phyloP scores from a whole-genome alignment of 23 tunicate genomes.

The Botrylloides violaceus region DNA sequence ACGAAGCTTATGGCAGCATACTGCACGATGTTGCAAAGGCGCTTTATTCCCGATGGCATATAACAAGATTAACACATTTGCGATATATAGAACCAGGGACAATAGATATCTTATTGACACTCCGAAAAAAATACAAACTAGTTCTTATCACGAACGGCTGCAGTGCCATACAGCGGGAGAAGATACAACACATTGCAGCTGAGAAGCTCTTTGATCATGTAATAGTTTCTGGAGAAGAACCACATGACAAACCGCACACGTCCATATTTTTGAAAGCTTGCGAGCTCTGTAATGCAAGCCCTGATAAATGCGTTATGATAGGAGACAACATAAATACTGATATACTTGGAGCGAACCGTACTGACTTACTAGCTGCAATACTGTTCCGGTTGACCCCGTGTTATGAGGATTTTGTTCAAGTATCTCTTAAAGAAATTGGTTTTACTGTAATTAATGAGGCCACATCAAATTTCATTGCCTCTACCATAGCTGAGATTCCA shows the following conservation, averaged over 20 bases:
- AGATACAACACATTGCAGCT: neutral
- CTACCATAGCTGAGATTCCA: neutral
- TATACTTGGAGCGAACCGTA: constrained; percentile 9
- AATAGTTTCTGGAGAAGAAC: constrained; percentile 27
- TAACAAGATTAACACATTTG: neutral
- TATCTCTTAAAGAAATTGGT: neutral
- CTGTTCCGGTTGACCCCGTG: too few relatives aligned
- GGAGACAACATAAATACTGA: constrained; percentile 12
- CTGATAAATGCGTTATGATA: constrained; percentile 12
- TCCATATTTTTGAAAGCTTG: constrained; percentile 15
- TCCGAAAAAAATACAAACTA: constrained; percentile 12
- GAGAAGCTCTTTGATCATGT: constrained; percentile 10
- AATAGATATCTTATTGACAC: neutral
- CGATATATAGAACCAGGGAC: neutral
- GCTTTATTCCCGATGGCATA: constrained; percentile 6
- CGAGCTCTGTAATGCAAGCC: neutral
- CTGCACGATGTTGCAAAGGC: neutral
- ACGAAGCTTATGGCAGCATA: too few relatives aligned
- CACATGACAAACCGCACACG: constrained; percentile 18
- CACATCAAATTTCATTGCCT: neutral
- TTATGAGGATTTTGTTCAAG: too few relatives aligned
- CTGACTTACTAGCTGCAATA: neutral
- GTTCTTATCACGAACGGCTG: constrained; percentile 13
- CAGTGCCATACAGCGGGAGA: constrained; percentile 10
- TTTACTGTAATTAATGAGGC: neutral